Evolutionary conservation across 2,113 vertebrate genomes (phyloP), one percentile per base, ranked within the genome.

Genomic region (Hystrix brachyura): DNA sequence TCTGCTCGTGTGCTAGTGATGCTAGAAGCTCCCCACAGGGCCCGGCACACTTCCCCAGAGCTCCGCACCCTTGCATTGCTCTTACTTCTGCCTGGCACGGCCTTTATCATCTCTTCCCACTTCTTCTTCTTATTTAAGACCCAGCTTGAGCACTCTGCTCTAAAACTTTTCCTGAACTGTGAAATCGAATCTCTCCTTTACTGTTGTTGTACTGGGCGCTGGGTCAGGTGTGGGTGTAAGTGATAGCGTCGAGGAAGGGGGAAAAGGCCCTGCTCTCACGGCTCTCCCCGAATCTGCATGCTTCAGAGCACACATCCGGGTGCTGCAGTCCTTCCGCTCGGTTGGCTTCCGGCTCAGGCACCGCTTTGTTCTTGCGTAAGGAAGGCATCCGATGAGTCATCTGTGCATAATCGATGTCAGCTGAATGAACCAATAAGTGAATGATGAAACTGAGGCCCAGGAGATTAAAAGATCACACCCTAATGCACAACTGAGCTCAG

Each of bases 241-340:
- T 46, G 15, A 15, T 27, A 15, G 51, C 5, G 7, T 51, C 43
- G 19, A 65, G 15, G 17, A 48, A 46, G 11, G 87, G 38, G 62
- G 32, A 53, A 71, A 27, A 2, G 53, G 3, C 1, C 32, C 18
- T 0, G 4, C 27, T 57, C 48, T 67, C 0, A 1, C 0, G 1
- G 11, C 4, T 15, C 87, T 57, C 21, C 5, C 7, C 1, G 15
- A n/a, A 11, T 15, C 74, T 85, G 23, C 12, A 2, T 29, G 55
- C 32, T 43, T 15, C 6, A 0, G 10, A 6, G 46, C 4, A 0
- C 0, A 2, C 3, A 7, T 46, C 34, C 69, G 38, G 38, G 3
- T 14, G 11, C 55, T 17, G 27, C 12, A 46, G 53, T 18, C 21
- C 60, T 7, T n/a, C 32, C 71, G 1, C 18, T 18, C 38, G 17